Evolutionary conservation across 2,797 vertebrate genomes (phyloP).

Genomic region (Brachymystax lenok): DNA sequence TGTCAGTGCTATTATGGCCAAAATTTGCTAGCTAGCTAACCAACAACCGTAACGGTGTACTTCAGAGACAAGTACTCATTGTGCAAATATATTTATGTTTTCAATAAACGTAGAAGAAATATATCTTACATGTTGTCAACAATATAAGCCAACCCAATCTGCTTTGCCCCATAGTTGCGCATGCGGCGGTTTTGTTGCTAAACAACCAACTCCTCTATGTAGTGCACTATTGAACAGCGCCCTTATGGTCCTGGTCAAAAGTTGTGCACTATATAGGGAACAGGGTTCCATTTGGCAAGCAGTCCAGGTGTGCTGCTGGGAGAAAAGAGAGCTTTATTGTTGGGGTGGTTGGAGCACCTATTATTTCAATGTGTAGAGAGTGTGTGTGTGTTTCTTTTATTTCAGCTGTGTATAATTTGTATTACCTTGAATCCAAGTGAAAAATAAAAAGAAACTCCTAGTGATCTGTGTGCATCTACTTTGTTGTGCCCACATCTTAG

Average conservation of each 20-base stretch:
- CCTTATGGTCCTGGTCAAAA: not conserved
- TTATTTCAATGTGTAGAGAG: conserved; percentile 54
- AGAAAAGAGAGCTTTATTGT: conserved; percentile 74
- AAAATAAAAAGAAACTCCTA: conserved; percentile 57
- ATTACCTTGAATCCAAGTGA: conserved; percentile 68
- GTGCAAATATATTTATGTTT: too few relatives aligned
- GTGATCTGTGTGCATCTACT: conserved; percentile 21
- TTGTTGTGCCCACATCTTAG: not conserved
- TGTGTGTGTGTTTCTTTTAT: conserved; percentile 51
- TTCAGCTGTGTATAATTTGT: conserved; percentile 73
- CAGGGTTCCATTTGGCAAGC: not conserved
- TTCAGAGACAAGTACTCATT: too few relatives aligned
- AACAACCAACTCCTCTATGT: too few relatives aligned
- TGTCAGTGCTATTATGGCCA: too few relatives aligned
- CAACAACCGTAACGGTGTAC: too few relatives aligned
- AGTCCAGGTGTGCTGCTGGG: not conserved
- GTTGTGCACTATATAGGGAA: not conserved
- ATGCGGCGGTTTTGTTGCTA: too few relatives aligned
- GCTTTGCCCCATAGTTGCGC: too few relatives aligned
- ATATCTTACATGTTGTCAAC: too few relatives aligned
- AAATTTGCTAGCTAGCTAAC: too few relatives aligned
- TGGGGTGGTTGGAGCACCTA: conserved; percentile 61
- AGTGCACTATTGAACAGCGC: conserved; percentile 28
- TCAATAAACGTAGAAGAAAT: too few relatives aligned
- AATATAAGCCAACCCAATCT: too few relatives aligned